Conservation (phyloP, 1,140 invertebrate genomes). For the Drosophila burlai region DNA sequence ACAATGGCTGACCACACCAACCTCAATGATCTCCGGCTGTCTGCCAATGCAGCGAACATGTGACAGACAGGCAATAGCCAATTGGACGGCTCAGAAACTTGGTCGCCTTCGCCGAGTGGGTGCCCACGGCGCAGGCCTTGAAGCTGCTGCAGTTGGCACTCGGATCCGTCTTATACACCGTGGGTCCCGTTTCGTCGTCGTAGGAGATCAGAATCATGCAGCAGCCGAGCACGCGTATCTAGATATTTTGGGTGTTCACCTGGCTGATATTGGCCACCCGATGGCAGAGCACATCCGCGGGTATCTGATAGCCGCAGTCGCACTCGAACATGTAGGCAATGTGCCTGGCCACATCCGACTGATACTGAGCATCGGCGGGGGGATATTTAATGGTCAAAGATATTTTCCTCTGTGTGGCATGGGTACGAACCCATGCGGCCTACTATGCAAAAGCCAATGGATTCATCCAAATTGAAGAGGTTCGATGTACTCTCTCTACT, state of each 20-base stretch:
- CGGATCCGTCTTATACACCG: constrained; percentile 98
- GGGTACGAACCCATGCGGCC: constrained; percentile 97
- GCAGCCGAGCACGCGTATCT: constrained; percentile 99
- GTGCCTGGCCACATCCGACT: constrained; percentile 97
- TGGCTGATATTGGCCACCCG: constrained; percentile 99
- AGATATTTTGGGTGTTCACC: constrained; percentile 99
- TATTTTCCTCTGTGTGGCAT: background rate
- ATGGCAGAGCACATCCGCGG: constrained; percentile 96
- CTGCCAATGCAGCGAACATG: constrained; percentile 98
- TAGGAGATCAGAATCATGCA: constrained; percentile 98
- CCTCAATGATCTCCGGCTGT: constrained; percentile 97
- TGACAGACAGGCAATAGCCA: constrained; percentile 97
- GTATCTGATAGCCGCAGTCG: constrained; percentile 98
- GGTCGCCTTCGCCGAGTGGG: constrained; percentile 98
- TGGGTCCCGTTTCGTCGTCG: constrained; percentile 95
- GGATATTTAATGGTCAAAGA: background rate
- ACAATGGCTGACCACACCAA: constrained; percentile 95
- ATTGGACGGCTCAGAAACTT: constrained; percentile 95
- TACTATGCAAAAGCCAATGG: constrained; percentile 99
- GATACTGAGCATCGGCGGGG: constrained; percentile 96
- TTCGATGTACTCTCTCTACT: constrained; percentile 95
- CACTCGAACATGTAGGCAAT: constrained; percentile 99
- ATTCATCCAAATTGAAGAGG: constrained; percentile 95
- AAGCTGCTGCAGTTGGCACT: constrained; percentile 99
- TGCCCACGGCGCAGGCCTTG: constrained; percentile 96